phyloP scores from a whole-genome alignment of 2,113 vertebrate species.

The Deroptyus accipitrinus region DNA sequence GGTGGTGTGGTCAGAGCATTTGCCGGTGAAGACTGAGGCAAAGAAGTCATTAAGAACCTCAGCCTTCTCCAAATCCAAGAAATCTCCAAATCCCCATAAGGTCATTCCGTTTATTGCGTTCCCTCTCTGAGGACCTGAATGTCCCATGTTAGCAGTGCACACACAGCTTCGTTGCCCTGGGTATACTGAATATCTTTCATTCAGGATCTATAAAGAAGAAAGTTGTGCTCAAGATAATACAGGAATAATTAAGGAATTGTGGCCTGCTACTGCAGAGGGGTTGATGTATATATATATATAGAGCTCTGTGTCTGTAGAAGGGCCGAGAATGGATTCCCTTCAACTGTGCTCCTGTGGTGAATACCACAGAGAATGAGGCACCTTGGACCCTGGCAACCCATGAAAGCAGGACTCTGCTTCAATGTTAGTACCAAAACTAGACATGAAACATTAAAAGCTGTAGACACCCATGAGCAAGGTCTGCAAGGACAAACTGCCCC shows the following conservation, averaged over 20 bases:
- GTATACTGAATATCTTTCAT: background rate
- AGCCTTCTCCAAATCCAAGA: no score
- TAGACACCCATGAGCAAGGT: background rate
- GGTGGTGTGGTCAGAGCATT: no score
- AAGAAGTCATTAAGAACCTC: no score
- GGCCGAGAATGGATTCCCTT: background rate
- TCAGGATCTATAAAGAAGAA: background rate
- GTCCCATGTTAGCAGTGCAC: background rate
- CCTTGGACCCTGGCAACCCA: background rate
- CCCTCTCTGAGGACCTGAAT: background rate
- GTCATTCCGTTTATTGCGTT: background rate
- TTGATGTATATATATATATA: background rate
- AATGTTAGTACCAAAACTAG: background rate
- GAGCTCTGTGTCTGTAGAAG: background rate
- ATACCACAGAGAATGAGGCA: background rate
- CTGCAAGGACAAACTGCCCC: background rate
- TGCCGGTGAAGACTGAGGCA: no score
- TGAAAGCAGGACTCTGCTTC: background rate
- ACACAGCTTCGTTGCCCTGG: background rate
- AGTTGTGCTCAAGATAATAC: background rate
- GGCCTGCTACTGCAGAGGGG: accelerated
- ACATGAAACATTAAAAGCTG: background rate
- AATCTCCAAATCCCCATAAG: background rate
- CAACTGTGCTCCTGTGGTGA: background rate
- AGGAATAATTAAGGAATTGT: background rate